Evolutionary conservation across 92 coral and sea anemone genomes (phyloP), one percentile per base, ranked within the genome.

Genomic region (Metridium senile): DNA sequence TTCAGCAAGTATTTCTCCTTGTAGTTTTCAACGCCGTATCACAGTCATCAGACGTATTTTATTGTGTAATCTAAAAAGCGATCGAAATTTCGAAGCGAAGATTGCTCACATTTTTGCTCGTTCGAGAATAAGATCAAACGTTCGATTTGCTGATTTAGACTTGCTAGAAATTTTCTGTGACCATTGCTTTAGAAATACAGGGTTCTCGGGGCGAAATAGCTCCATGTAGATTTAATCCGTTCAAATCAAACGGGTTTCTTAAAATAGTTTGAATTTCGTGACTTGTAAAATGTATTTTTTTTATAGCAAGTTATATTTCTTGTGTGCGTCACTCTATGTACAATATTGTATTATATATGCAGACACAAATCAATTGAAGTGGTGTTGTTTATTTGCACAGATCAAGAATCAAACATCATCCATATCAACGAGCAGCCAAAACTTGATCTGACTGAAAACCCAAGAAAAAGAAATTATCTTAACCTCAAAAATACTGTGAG

Each of bases 401-500:
- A 62, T 75, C 71, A 53, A 43, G 71, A 75, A 62, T 64, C 70
- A 31, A 64, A 46, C 59, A 66, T 78, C 54, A 58, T 72, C 30
- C 26, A 57, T 22, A 71, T 74, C 35, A 90, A 88, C 71, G 97
- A 88, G 35, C 83, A 86, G 30, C 85, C 97, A 1, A 82, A 91
- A 58, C 70, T 88, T 31, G 86, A 71, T 66, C 84, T 89, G 20
- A 88, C 90, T 17, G 97, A 91, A 77, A 88, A 88, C 72, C 90
- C 93, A 49, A 85, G 90, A 43, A 91, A 88, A 73, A 76, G 97
- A 79, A 91, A 91, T 68, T 82, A 73, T n/a, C 68, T 73, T 1
- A 54, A 73, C 26, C 68, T 73, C 39, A 91, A 86, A 84, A 84
- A 85, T 33, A 59, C 97, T 11, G 81, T 91, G 85, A 88, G 85